These are phyloP conservation scores for Gymnoscopelus braueri DNA, from an alignment of 2,797 vertebrate species.

Conservation along the genomic window DNA sequence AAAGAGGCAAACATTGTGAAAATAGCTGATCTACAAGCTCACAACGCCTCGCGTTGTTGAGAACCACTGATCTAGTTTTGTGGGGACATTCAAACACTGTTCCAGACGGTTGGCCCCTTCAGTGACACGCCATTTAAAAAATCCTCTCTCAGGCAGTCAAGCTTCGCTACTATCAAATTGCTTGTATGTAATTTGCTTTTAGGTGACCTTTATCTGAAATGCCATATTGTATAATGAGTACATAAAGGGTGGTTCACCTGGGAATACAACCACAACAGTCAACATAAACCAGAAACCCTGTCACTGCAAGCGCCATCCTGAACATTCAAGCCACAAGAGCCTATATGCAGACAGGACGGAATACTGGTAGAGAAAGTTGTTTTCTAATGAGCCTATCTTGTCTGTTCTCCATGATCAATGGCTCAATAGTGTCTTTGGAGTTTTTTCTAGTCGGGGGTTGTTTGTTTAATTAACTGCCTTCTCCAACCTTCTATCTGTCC, in stretches of 20 bases:
- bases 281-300: conserved; percentile 25
- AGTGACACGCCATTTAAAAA: too few relatives aligned
- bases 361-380: too few relatives aligned
- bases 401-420: conserved; percentile 12
- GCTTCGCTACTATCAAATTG: conserved; percentile 39
- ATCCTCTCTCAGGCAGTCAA: conserved; percentile 34
- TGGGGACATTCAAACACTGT: too few relatives aligned
- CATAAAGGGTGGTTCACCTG: conserved; percentile 34
- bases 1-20: too few relatives aligned
- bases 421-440: conserved; percentile 2
- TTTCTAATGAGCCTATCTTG: too few relatives aligned
- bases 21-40: too few relatives aligned
- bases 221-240: conserved; percentile 35
- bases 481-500: conserved; percentile 9
- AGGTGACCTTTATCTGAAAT: conserved; percentile 64
- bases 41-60: too few relatives aligned
- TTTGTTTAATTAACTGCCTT: conserved; percentile 33
- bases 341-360: not conserved
- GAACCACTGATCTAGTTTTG: too few relatives aligned
- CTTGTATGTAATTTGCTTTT: conserved; percentile 55
- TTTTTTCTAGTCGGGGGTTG: conserved; percentile 18
- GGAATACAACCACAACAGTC: conserved; percentile 28
- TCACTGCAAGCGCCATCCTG: not conserved
- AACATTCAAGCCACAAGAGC: not conserved
- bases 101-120: too few relatives aligned